Evolutionary conservation across 2,113 vertebrate genomes (phyloP).

Genomic region (Mustelus asterias): DNA sequence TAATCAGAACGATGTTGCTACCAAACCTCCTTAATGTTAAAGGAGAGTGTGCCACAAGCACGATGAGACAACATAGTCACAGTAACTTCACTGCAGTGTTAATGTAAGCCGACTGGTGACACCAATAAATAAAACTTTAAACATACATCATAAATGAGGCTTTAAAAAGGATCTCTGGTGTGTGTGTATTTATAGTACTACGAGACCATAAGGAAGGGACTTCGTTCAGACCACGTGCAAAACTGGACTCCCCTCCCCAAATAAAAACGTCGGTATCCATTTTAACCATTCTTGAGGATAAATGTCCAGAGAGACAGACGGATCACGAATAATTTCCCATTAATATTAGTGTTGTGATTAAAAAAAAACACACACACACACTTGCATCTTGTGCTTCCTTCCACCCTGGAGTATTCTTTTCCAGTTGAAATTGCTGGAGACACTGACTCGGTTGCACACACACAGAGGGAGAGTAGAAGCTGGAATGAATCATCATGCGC

Average conservation of each 20-base stretch:
- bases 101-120: no score
- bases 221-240: not conserved
- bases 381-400: not conserved
- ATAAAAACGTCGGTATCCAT: not conserved
- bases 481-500: slow-evolving; percentile 31
- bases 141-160: not conserved
- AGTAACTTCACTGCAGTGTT: no score
- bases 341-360: not conserved
- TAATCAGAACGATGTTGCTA: not conserved
- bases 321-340: not conserved
- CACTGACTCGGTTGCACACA: not conserved
- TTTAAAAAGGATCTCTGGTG: not conserved
- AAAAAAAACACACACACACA: not conserved
- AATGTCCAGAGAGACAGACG: not conserved
- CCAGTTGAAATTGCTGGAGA: not conserved
- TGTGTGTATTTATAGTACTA: not conserved
- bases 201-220: not conserved
- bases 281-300: not conserved
- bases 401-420: not conserved
- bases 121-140: no score
- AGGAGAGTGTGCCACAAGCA: not conserved
- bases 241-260: not conserved
- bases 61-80: not conserved
- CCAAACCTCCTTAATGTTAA: not conserved
- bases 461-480: not conserved